A percentile compares a stretch with the other conserved stretches of the same genome.
phyloP scores from a whole-genome alignment of 92 coral and sea anemone genomes.

The Ricordea florida region DNA sequence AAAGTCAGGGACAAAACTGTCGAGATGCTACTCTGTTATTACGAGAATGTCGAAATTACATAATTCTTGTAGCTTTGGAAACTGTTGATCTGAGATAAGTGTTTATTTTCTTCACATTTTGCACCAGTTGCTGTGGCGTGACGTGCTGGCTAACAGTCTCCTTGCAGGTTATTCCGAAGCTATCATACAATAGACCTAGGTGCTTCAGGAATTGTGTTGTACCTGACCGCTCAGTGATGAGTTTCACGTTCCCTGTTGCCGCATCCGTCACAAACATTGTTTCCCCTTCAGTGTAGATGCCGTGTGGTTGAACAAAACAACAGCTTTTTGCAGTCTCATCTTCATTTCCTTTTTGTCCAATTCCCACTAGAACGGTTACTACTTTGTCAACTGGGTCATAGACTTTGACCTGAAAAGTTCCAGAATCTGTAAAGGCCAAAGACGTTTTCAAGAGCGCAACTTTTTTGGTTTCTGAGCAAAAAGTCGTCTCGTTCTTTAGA shows the following conservation, averaged over 20 bases:
- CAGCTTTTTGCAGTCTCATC: conserved; percentile 42
- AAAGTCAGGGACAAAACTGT: background rate
- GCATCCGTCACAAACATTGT: conserved; percentile 45
- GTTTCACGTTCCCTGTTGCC: conserved; percentile 45
- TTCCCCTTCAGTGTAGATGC: conserved; percentile 17
- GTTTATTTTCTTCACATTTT: conserved; percentile 5
- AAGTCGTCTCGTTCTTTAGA: too few species aligned
- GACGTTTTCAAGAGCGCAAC: too few species aligned
- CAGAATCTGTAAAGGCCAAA: conserved; percentile 25
- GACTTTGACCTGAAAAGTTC: too few species aligned
- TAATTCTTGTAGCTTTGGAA: background rate
- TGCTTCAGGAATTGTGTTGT: conserved; percentile 43
- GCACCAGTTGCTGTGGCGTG: conserved; percentile 10
- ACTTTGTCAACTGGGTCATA: too few species aligned
- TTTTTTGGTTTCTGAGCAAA: too few species aligned
- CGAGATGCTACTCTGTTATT: background rate
- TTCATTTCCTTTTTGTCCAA: conserved; percentile 8
- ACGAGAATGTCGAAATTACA: background rate
- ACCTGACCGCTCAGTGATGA: conserved; percentile 27
- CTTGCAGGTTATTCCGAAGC: conserved; percentile 14
- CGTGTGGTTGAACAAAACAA: conserved; percentile 36
- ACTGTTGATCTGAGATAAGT: conserved; percentile 10
- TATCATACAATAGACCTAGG: conserved; percentile 38
- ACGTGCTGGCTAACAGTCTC: conserved; percentile 11
- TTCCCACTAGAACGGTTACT: too few species aligned